Evolutionary conservation across 2,888 invertebrate species (phyloP).

Genomic region (Dryomyza anilis): DNA sequence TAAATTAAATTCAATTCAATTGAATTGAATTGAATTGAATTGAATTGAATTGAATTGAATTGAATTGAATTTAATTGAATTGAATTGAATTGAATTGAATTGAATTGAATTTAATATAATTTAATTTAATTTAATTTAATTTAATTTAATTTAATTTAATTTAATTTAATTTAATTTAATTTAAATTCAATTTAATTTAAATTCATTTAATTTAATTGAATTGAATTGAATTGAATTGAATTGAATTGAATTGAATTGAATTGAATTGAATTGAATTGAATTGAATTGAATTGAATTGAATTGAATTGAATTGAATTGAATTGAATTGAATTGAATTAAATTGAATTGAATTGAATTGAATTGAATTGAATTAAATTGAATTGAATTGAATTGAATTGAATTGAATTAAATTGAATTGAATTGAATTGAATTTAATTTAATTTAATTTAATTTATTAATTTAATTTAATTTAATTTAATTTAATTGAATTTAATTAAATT

Average conservation of each 20-base stretch:
- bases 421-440: too few relatives aligned
- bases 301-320: too few relatives aligned
- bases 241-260: conserved; percentile 8
- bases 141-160: conserved; percentile 8
- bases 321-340: conserved; percentile 6
- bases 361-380: conserved; percentile 6
- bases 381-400: conserved; percentile 8
- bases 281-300: conserved; percentile 8
- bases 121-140: conserved; percentile 8
- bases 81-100: too few relatives aligned
- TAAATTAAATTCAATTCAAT: too few relatives aligned
- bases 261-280: conserved; percentile 8
- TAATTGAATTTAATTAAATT: too few relatives aligned
- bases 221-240: conserved; percentile 6
- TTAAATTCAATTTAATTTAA: too few relatives aligned
- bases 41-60: conserved; percentile 8
- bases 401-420: conserved; percentile 6
- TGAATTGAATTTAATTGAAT: too few relatives aligned
- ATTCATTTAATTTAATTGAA: too few relatives aligned
- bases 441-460: too few relatives aligned
- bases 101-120: too few relatives aligned
- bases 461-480: too few relatives aligned
- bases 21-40: conserved; percentile 6
- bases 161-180: conserved; percentile 8
- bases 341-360: conserved; percentile 8